phyloP scores from a whole-genome alignment of 2,797 vertebrate species.

The Neopelma chrysocephalum region DNA sequence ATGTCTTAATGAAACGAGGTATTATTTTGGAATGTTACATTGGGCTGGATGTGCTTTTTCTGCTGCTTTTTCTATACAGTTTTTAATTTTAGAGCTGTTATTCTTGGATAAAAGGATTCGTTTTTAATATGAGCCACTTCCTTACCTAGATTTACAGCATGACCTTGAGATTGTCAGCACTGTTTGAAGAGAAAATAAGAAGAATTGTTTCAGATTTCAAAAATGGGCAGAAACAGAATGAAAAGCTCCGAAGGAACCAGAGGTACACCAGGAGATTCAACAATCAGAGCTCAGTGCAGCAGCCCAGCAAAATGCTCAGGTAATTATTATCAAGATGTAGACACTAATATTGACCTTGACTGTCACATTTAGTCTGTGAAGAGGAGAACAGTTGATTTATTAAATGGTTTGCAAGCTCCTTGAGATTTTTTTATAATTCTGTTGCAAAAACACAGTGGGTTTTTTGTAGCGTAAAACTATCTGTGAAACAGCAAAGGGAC shows the following conservation, averaged over 20 bases:
- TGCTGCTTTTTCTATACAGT: not conserved
- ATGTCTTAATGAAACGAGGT: not conserved
- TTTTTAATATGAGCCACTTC: constrained; percentile 17
- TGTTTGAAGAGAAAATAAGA: constrained; percentile 92
- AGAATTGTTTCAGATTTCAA: constrained; percentile 91
- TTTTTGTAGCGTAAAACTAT: not conserved
- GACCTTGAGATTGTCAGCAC: constrained; percentile 92
- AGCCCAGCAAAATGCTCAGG: constrained; percentile 75
- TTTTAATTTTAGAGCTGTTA: not conserved
- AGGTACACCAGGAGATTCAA: constrained; percentile 84
- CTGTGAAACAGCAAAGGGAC: not conserved
- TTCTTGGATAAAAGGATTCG: not conserved
- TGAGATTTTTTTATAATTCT: not conserved
- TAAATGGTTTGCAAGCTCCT: not conserved
- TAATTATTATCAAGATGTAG: constrained; percentile 17
- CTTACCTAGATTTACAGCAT: constrained; percentile 92
- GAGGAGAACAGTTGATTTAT: not conserved
- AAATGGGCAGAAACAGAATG: constrained; percentile 88
- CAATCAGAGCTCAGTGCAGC: constrained; percentile 71
- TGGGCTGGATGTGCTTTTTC: not conserved
- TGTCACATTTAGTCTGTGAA: not conserved
- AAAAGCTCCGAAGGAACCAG: constrained; percentile 86
- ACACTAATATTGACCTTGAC: not conserved
- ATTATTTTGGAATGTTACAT: not conserved
- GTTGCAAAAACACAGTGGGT: accelerated